Evolutionary conservation across 2,888 invertebrate genomes (phyloP).

Genomic region (Nephrocerus scutellatus): DNA sequence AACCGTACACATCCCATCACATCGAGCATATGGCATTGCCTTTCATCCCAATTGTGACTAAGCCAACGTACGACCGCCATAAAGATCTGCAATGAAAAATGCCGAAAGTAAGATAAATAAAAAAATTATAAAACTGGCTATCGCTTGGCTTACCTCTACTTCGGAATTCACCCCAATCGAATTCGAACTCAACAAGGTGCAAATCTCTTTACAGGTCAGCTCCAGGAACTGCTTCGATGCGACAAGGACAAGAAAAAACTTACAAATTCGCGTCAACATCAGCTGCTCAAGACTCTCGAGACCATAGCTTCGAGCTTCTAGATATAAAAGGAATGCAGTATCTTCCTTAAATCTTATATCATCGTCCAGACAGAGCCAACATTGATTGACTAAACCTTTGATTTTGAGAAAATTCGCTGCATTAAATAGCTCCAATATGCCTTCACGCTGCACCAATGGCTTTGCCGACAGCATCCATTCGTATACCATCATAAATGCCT

Average conservation of each 20-base stretch:
- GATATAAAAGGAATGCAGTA: constrained; percentile 62
- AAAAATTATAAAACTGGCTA: background rate
- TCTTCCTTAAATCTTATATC: constrained; percentile 66
- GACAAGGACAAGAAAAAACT: constrained; percentile 69
- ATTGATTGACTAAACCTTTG: constrained; percentile 68
- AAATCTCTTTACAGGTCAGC: constrained; percentile 59
- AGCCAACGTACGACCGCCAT: constrained; percentile 78
- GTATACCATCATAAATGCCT: constrained; percentile 65
- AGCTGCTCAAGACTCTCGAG: constrained; percentile 32
- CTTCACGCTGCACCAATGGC: constrained; percentile 59
- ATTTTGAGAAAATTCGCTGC: constrained; percentile 65
- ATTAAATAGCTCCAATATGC: constrained; percentile 64
- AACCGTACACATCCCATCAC: constrained; percentile 68
- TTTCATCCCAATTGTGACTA: constrained; percentile 60
- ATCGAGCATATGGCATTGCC: constrained; percentile 54
- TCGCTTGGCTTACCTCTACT: constrained; percentile 32
- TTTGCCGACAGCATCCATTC: constrained; percentile 76
- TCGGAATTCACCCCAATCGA: constrained; percentile 69
- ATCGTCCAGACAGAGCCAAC: constrained; percentile 69
- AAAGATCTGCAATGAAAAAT: constrained; percentile 52
- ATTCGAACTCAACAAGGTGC: constrained; percentile 62
- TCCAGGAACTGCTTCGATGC: constrained; percentile 67
- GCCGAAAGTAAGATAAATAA: constrained; percentile 1
- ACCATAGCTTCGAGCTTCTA: constrained; percentile 54
- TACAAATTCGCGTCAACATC: constrained; percentile 59